phyloP scores from a whole-genome alignment of 1,140 invertebrate species.

The Ostrea edulis region DNA sequence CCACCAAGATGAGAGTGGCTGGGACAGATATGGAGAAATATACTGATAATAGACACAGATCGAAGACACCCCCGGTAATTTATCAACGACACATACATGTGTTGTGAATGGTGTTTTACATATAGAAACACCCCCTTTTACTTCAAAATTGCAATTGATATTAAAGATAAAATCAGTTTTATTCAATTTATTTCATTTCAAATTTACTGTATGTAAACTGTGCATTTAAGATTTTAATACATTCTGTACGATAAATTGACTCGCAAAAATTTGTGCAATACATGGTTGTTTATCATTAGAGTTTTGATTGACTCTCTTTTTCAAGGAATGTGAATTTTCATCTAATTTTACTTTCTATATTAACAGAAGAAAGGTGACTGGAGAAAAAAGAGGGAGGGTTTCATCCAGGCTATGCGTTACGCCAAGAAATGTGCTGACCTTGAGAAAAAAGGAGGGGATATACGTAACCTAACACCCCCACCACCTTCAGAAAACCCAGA shows the following conservation, averaged over 20 bases:
- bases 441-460: conserved; percentile 90
- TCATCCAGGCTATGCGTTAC: conserved; percentile 92
- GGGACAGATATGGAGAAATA: conserved; percentile 93
- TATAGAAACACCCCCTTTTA: neutral
- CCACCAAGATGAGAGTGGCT: conserved; percentile 88
- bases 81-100: neutral
- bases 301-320: neutral
- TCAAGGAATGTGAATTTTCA: neutral
- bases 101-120: neutral
- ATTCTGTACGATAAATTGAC: no score
- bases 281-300: neutral
- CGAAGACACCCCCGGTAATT: conserved; percentile 47
- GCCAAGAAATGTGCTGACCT: conserved; percentile 92
- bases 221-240: neutral
- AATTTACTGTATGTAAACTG: neutral
- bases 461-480: conserved; percentile 93
- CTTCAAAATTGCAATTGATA: no score
- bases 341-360: neutral
- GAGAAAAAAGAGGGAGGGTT: conserved; percentile 95
- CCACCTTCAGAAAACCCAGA: conserved; percentile 88
- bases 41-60: conserved; percentile 39
- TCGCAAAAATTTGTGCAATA: no score
- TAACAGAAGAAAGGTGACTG: conserved; percentile 87
- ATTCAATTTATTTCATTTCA: neutral
- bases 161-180: no score